Evolutionary conservation across 2,113 vertebrate genomes (phyloP), one percentile per base, ranked within the genome.

Genomic region (Tupaia chinensis): DNA sequence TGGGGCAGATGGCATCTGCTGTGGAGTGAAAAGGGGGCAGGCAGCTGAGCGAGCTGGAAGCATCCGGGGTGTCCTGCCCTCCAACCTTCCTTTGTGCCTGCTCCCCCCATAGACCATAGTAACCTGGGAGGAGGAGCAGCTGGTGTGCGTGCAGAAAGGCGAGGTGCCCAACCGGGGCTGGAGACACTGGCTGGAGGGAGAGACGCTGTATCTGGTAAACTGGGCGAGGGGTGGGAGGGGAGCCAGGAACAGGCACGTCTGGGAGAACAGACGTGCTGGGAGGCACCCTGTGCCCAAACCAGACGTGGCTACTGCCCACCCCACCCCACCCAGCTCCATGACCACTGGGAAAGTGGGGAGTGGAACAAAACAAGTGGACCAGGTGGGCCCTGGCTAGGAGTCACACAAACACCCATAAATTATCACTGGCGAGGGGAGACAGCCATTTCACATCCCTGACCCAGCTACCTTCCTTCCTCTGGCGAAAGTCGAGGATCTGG

Each of bases 121-220:
- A 12, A 99, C 97, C 98, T 99, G 99, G 99, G 99, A 99, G 0
- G 99, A 99, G 2, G 99, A 99, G 94, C 99, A 99, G 32, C 98
- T 99, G 98, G 95, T 99, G 20, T 99, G 99, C 29, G 98, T 99
- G 77, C 99, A 99, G 98, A 98, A 95, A 61, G 99, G 99, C 4
- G 99, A 99, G 98, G 99, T 99, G 96, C 98, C 98, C 70, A 99
- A 99, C 96, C 98, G 99, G 61, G 99, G 99, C 87, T 99, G 99
- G 99, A 91, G 85, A 88, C 93, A 96, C 91, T 97, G 96, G 95
- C 74, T 97, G 74, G 93, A 99, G 98, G 65, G 99, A 99, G 98
- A 99, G 99, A 97, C 93, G 80, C 97, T 99, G 69, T 98, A 99
- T 94, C 97, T 99, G 99, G 99, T 99, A 97, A 99, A 99, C 25